A percentile compares a stretch with the other conserved stretches of the same genome.
phyloP scores from a whole-genome alignment of 2,888 invertebrate species.

The Ptilodon capucinus region DNA sequence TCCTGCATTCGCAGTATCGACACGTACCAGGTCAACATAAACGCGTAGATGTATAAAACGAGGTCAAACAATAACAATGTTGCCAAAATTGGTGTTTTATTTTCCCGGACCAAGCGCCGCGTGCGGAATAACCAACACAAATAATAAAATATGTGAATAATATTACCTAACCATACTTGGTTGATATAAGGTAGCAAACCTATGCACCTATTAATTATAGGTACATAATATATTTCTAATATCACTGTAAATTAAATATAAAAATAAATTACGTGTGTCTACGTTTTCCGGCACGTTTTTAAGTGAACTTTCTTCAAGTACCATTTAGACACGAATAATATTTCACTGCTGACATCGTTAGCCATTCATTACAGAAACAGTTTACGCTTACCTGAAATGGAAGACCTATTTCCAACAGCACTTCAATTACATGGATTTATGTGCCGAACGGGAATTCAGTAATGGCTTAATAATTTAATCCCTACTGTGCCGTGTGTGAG shows the following conservation, averaged over 20 bases:
- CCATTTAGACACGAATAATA: too few relatives aligned
- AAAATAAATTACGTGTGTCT: too few relatives aligned
- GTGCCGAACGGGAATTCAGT: slow-evolving; percentile 11
- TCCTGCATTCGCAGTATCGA: neutral
- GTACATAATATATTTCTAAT: too few relatives aligned
- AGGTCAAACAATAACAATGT: slow-evolving; percentile 3
- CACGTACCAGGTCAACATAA: neutral
- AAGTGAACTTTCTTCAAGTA: too few relatives aligned
- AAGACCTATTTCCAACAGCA: neutral
- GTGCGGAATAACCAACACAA: slow-evolving; percentile 3
- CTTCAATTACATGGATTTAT: slow-evolving; percentile 29
- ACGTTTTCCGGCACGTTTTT: too few relatives aligned
- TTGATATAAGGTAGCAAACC: too few relatives aligned
- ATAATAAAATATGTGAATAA: too few relatives aligned
- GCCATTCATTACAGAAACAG: neutral
- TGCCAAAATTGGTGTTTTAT: slow-evolving; percentile 1
- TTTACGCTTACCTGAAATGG: neutral
- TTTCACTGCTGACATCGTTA: too few relatives aligned
- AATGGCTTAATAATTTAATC: slow-evolving; percentile 26
- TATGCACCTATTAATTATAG: too few relatives aligned
- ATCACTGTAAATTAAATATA: too few relatives aligned
- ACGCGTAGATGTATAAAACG: neutral
- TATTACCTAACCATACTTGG: too few relatives aligned
- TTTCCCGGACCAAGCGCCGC: slow-evolving; percentile 3
- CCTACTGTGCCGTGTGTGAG: slow-evolving; percentile 1